phyloP scores from a whole-genome alignment of 2,888 invertebrate genomes.

The Tetranychus piercei region DNA sequence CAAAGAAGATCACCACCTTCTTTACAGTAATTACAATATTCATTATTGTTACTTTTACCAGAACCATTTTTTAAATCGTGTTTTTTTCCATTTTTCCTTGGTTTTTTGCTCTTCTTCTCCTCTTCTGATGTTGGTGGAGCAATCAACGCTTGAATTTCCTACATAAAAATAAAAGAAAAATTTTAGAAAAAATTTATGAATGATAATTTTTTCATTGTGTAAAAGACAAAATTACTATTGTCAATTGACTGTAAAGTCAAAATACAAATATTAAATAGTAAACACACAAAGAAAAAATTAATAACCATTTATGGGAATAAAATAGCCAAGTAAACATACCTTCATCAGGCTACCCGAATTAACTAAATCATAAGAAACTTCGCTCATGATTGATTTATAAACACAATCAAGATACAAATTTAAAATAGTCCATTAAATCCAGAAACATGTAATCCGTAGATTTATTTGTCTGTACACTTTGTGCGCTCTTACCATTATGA shows the following conservation, averaged over 20 bases:
- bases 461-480: no score
- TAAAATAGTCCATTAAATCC: no score
- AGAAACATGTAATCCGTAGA: no score
- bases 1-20: constrained; percentile 88
- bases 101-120: background rate
- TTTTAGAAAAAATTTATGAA: background rate
- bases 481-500: no score
- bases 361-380: constrained; percentile 1
- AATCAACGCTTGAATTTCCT: constrained; percentile 73
- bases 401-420: no score
- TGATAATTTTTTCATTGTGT: background rate
- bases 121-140: constrained; percentile 67
- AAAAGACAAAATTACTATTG: background rate
- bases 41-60: constrained; percentile 35
- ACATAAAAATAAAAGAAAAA: constrained; percentile 23
- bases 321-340: background rate
- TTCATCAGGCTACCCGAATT: constrained; percentile 1
- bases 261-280: background rate
- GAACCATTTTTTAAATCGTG: background rate
- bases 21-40: constrained; percentile 78
- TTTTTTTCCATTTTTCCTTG: background rate
- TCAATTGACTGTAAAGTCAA: background rate
- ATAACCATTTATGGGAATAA: background rate
- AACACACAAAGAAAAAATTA: background rate
- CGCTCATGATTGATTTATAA: background rate